phyloP scores from a whole-genome alignment of 1,140 invertebrate genomes.

The Zophobas atratus region DNA sequence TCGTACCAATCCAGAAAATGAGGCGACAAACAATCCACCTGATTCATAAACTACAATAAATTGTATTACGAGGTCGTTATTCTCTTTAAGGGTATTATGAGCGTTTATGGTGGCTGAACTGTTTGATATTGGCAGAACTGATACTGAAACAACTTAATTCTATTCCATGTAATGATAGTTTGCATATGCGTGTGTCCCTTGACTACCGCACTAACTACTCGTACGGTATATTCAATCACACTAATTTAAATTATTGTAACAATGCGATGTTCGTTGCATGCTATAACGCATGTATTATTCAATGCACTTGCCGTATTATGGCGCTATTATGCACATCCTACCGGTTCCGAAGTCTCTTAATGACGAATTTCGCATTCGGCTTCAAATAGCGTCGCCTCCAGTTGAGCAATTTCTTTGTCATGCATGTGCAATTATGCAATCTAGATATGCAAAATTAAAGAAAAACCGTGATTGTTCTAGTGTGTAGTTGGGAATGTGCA shows the following conservation, averaged over 20 bases:
- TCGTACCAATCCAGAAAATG: too few species aligned
- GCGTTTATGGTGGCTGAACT: constrained; percentile 27
- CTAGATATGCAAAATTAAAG: too few species aligned
- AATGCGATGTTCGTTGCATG: constrained; percentile 51
- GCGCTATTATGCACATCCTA: constrained; percentile 45
- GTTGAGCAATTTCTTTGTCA: background rate
- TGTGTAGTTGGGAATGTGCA: too few species aligned
- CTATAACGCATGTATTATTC: constrained; percentile 48
- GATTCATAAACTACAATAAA: too few species aligned
- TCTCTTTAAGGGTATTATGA: constrained; percentile 5
- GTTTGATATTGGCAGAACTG: constrained; percentile 26
- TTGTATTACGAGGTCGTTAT: constrained; percentile 6
- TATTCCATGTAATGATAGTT: constrained; percentile 20
- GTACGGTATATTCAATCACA: constrained; percentile 44
- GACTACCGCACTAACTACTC: constrained; percentile 10
- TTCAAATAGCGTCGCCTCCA: constrained; percentile 6
- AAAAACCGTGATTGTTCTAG: too few species aligned
- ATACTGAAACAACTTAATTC: constrained; percentile 32
- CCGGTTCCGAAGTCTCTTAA: constrained; percentile 31
- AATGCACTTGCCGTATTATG: constrained; percentile 45
- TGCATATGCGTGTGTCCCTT: constrained; percentile 38
- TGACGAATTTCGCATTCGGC: constrained; percentile 30
- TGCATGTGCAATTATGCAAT: background rate
- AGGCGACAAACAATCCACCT: too few species aligned
- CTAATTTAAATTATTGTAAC: constrained; percentile 49